phyloP scores from a whole-genome alignment of 1,140 invertebrate species.

The Andricus grossulariae region DNA sequence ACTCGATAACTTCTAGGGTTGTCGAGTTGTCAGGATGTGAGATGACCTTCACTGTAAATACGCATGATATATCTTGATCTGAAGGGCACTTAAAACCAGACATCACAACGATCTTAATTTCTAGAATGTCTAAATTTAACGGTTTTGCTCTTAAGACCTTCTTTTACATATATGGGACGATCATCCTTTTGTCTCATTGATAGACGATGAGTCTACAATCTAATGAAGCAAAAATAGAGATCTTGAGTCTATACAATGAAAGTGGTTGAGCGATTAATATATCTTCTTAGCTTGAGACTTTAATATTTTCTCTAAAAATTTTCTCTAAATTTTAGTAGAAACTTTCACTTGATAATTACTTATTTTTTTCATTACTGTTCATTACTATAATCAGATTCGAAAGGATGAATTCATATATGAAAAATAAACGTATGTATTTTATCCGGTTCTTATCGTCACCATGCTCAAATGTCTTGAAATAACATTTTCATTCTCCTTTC shows the following conservation, averaged over 20 bases:
- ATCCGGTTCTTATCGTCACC: no score
- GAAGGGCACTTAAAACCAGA: background rate
- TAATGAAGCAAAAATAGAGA: background rate
- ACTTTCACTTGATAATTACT: no score
- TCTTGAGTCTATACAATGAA: background rate
- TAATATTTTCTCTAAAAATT: no score
- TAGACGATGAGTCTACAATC: background rate
- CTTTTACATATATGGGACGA: background rate
- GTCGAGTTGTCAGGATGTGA: constrained; percentile 74
- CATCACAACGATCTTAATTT: background rate
- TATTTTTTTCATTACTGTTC: no score
- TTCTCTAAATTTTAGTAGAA: no score
- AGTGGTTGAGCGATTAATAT: background rate
- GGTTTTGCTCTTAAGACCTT: background rate
- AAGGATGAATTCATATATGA: no score
- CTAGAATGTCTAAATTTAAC: background rate
- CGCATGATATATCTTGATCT: background rate
- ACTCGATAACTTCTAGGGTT: constrained; percentile 74
- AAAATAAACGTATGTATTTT: no score
- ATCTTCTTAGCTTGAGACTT: background rate
- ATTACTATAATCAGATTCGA: no score
- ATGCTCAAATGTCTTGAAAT: no score
- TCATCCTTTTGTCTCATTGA: background rate
- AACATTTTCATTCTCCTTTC: no score
- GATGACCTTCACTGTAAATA: constrained; percentile 74